Evolutionary conservation across 2,797 vertebrate species (phyloP), one percentile per base, ranked within the genome.

Genomic region (Limosa lapponica): DNA sequence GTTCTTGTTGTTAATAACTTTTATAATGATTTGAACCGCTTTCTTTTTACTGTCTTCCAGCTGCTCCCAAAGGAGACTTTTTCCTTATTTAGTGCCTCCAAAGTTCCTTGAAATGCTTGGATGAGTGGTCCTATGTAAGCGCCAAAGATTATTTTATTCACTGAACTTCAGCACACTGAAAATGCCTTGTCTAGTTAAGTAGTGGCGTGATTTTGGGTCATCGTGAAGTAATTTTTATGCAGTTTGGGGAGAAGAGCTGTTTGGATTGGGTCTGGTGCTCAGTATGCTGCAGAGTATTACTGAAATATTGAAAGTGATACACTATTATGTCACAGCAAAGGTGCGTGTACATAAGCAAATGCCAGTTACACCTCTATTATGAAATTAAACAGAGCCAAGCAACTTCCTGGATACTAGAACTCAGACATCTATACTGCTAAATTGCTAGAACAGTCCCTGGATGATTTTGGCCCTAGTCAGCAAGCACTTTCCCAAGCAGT

Each of bases 1-100:
- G 39, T 54, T 59, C 65, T 77, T 96, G 71, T 92, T 97, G 95
- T 96, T 95, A 97, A 96, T 97, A 97, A 96, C 85, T 93, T 94
- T 67, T 92, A 86, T 84, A 90, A 78, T 95, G 39, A 79, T 81
- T 96, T 97, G 83, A 94, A 88, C 57, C 6, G 15, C 61, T 88
- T 97, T 82, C 65, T 89, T 95, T 92, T 87, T 71, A 94, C n/a
- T 82, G 85, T 96, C 67, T 81, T 89, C 94, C 94, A 97, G 96
- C 75, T 96, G 85, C 61, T 96, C 95, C 93, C 96, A 83, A 78
- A 96, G 95, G 97, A 89, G 96, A 52, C 34, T 69, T 81, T 87
- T 58, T 90, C 91, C n/a, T 95, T 94, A 67, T 90, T 88, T 95
- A 90, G 66, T 95, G 66, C 25, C 48, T 96, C 59, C 51, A 86